These are phyloP conservation scores for Elgonia sp. DNA, from an alignment of 2,888 invertebrate species.

Conservation along the genomic window DNA sequence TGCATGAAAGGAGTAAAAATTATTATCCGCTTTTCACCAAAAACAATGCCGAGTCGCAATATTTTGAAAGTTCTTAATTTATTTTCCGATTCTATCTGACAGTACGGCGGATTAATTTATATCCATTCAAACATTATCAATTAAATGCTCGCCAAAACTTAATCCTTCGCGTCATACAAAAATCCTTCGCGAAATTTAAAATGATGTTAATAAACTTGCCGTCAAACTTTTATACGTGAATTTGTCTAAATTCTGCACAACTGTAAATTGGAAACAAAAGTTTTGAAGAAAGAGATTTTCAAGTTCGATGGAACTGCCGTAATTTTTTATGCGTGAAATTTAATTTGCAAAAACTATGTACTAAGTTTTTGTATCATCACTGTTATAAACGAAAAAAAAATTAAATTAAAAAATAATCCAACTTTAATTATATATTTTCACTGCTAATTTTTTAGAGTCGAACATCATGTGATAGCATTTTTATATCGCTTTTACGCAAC, in stretches of 20 bases:
- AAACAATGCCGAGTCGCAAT: conserved; percentile 17
- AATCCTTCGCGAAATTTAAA: conserved; percentile 32
- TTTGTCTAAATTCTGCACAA: conserved; percentile 39
- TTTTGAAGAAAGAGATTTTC: not conserved
- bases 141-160: conserved; percentile 41
- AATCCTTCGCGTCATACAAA: conserved; percentile 8
- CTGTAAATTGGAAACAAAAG: conserved; percentile 33
- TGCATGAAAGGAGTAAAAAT: conserved; percentile 21
- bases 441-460: not conserved
- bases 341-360: conserved; percentile 17
- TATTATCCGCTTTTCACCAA: conserved; percentile 1
- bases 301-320: conserved; percentile 12
- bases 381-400: not conserved
- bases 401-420: not conserved
- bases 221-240: conserved; percentile 25
- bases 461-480: too few species aligned
- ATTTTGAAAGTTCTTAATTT: conserved; percentile 44
- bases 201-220: conserved; percentile 37
- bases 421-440: not conserved
- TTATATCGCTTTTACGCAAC: not conserved
- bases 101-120: conserved; percentile 29
- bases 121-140: conserved; percentile 47
- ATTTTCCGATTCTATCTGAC: conserved; percentile 16
- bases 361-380: not conserved
- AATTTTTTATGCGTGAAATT: conserved; percentile 37